phyloP scores from a whole-genome alignment of 2,888 invertebrate genomes.

The Trichopria drosophilae region DNA sequence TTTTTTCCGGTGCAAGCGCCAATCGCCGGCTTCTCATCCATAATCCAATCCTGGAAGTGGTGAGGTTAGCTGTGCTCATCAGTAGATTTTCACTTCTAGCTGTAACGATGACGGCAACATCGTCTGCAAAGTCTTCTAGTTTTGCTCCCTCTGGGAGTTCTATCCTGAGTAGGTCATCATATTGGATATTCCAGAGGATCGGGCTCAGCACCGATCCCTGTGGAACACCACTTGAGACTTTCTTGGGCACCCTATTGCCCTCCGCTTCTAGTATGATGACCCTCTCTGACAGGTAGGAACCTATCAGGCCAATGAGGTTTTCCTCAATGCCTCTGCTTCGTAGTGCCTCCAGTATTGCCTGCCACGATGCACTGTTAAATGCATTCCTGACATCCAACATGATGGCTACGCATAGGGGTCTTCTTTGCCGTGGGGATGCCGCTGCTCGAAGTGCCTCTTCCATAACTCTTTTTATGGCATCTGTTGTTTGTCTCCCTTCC shows the following conservation, averaged over 20 bases:
- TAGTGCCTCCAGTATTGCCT: not conserved
- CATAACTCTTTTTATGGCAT: too few relatives aligned
- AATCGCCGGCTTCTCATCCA: not conserved
- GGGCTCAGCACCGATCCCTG: not conserved
- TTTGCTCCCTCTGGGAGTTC: not conserved
- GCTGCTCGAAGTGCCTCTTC: too few relatives aligned
- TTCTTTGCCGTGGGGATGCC: not conserved
- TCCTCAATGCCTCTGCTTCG: too few relatives aligned
- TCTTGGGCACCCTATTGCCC: not conserved
- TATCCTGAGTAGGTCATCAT: not conserved
- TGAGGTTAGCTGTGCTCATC: not conserved
- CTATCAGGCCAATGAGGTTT: not conserved
- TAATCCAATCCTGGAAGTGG: not conserved
- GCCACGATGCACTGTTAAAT: slow-evolving; percentile 33
- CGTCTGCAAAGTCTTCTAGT: slow-evolving; percentile 11
- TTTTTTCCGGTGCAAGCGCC: not conserved
- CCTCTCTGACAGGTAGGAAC: slow-evolving; percentile 3
- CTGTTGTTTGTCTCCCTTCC: too few relatives aligned
- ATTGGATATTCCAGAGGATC: too few relatives aligned
- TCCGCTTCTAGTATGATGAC: not conserved
- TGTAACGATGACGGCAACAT: not conserved
- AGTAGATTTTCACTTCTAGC: not conserved
- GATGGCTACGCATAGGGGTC: slow-evolving; percentile 20
- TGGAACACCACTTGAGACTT: not conserved
- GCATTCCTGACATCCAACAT: slow-evolving; percentile 34